Conservation (phyloP, 2,113 vertebrate species). For the Vanacampus margaritifer region DNA sequence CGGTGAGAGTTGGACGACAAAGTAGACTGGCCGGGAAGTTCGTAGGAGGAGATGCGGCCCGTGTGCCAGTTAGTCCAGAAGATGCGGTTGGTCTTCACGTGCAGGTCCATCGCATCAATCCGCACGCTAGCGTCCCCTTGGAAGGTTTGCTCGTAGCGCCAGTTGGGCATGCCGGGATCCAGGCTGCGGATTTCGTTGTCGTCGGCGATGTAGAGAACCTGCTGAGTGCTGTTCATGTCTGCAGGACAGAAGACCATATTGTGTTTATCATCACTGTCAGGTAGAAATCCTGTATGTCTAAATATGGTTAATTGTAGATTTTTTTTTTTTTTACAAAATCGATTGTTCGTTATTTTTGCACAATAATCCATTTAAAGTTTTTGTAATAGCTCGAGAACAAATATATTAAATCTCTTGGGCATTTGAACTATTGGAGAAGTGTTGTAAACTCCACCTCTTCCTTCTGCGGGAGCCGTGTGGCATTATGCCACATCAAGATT, state of each 20-base stretch:
- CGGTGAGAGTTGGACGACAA: conserved; percentile 78
- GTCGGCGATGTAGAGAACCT: conserved; percentile 89
- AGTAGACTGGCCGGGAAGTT: conserved; percentile 68
- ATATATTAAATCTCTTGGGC: too few relatives aligned
- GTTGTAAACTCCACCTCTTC: too few relatives aligned
- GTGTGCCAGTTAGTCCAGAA: conserved; percentile 99
- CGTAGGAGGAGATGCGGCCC: conserved; percentile 85
- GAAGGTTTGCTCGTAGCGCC: conserved; percentile 90
- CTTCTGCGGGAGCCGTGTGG: too few relatives aligned
- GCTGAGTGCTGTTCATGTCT: conserved; percentile 77
- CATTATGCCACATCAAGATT: too few relatives aligned
- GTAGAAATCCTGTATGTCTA: too few relatives aligned
- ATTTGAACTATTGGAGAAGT: too few relatives aligned
- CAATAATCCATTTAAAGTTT: neutral
- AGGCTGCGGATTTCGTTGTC: conserved; percentile 98
- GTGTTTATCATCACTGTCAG: too few relatives aligned
- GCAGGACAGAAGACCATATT: conserved; percentile 5
- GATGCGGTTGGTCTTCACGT: conserved; percentile 88
- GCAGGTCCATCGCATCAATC: conserved; percentile 95
- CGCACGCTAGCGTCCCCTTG: conserved; percentile 91
- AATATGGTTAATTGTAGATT: too few relatives aligned
- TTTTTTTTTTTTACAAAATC: too few relatives aligned
- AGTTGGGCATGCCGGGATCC: conserved; percentile 86
- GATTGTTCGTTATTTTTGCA: too few relatives aligned
- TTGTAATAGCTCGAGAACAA: too few relatives aligned